Percentiles rank a stretch among this genome's conserved stretches.
Conservation (phyloP, 2,797 vertebrate genomes). For the Pagetopsis macropterus region DNA sequence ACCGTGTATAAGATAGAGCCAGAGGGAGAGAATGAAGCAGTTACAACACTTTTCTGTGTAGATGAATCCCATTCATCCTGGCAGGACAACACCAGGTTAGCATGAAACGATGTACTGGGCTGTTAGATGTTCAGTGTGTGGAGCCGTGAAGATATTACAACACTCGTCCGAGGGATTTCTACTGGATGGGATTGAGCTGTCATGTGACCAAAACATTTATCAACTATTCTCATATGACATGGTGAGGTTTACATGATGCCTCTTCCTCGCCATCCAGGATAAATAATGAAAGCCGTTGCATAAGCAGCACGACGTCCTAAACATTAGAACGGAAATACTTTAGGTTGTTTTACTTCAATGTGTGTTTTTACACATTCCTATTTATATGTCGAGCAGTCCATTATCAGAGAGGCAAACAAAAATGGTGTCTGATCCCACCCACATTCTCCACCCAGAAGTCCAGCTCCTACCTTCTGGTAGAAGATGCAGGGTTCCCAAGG, state of each 20-base stretch:
- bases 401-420: too few species aligned
- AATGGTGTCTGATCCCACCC: too few species aligned
- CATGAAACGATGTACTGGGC: constrained; percentile 12
- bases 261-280: neutral
- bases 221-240: constrained; percentile 1
- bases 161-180: constrained; percentile 5
- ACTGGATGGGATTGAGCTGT: neutral
- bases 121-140: constrained; percentile 4
- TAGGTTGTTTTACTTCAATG: neutral
- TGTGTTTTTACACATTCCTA: too few species aligned
- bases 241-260: constrained; percentile 1
- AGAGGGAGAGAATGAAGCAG: constrained; percentile 18
- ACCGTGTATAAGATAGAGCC: constrained; percentile 15
- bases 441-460: too few species aligned
- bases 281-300: neutral
- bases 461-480: too few species aligned
- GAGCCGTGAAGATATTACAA: constrained; percentile 4
- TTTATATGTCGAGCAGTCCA: too few species aligned
- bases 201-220: constrained; percentile 16
- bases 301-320: neutral
- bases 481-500: too few species aligned
- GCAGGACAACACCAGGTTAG: constrained; percentile 10
- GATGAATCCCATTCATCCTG: constrained; percentile 12
- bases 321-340: neutral
- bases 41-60: constrained; percentile 13